Evolutionary conservation across 2,113 vertebrate species (phyloP), one percentile per base, ranked within the genome.

Genomic region (Cnemophilus loriae): DNA sequence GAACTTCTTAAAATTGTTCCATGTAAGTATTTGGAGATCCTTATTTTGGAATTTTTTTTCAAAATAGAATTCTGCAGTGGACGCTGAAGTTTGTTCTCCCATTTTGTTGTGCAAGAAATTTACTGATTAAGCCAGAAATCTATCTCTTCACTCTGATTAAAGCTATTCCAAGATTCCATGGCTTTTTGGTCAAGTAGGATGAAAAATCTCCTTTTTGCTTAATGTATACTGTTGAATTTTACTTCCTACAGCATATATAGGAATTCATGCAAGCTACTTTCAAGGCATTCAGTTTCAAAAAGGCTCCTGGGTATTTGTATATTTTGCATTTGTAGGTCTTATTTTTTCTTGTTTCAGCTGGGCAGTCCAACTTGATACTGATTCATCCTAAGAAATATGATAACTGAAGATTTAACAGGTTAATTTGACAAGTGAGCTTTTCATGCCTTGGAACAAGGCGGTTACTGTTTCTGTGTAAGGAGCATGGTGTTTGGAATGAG

Each of bases 261-360:
- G 46, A 78, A 84, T 20, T 17, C 4, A 23, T 65, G 18, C 18
- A 70, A 80, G 18, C 19, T 77, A 33, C 28, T 63, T 80, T 55
- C 30, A 23, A 9, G 7, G 10, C 11, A 64, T 69, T 81, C 33
- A 4, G 7, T 70, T 77, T 59, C 37, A 69, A 60, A 67, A 83
- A 21, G 0, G 0, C 44, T 71, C 21, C 6, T 69, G n/a, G 1
- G 2, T n/a, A 49, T 74, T 81, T 74, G 8, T 10, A 35, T 52
- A 57, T 61, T 83, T 92, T 73, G 3, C 6, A 52, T 56, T 89
- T 81, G 13, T 52, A 35, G 28, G 6, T 17, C 15, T n/a, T 57
- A 21, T 37, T 64, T 93, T 69, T 52, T 74, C 17, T 56, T 86
- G 12, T 59, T 87, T 91, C 18, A 77, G 10, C 9, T 70, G 50